Evolutionary conservation across 2,888 invertebrate species (phyloP).

Genomic region (Globia sparganii): DNA sequence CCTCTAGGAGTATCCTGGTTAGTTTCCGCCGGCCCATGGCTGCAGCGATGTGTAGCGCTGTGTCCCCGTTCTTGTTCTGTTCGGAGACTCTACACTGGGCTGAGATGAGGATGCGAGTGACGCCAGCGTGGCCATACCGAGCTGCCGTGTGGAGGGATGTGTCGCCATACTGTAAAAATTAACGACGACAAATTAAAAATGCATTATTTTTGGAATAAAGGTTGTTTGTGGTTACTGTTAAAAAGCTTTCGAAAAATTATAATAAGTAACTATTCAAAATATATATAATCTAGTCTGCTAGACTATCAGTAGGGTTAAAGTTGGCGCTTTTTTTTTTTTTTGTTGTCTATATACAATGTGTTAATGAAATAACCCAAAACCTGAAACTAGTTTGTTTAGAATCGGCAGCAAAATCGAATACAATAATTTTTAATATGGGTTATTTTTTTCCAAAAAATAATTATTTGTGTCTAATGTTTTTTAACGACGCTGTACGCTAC

Average conservation of each 20-base stretch:
- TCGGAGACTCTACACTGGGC: conserved; percentile 96
- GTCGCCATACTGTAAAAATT: conserved; percentile 96
- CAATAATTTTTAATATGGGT: too few relatives aligned
- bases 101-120: conserved; percentile 97
- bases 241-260: neutral
- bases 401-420: too few relatives aligned
- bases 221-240: neutral
- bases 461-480: too few relatives aligned
- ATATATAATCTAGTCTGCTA: neutral
- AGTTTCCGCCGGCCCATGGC: conserved; percentile 98
- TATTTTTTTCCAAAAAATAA: too few relatives aligned
- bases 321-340: neutral
- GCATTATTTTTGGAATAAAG: neutral
- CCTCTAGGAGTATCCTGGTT: conserved; percentile 96
- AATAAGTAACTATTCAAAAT: neutral
- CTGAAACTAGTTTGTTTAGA: too few relatives aligned
- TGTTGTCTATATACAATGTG: too few relatives aligned
- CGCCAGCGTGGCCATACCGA: conserved; percentile 98
- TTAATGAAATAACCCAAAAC: too few relatives aligned
- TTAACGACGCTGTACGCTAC: too few relatives aligned
- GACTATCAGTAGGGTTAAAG: neutral
- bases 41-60: conserved; percentile 97
- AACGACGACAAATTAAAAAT: neutral
- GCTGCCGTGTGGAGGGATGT: conserved; percentile 98
- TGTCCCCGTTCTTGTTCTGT: conserved; percentile 99